A percentile compares a stretch with the other conserved stretches of the same genome.
Conservation (phyloP, 2,113 vertebrate species). For the Oncorhynchus clarkii region DNA sequence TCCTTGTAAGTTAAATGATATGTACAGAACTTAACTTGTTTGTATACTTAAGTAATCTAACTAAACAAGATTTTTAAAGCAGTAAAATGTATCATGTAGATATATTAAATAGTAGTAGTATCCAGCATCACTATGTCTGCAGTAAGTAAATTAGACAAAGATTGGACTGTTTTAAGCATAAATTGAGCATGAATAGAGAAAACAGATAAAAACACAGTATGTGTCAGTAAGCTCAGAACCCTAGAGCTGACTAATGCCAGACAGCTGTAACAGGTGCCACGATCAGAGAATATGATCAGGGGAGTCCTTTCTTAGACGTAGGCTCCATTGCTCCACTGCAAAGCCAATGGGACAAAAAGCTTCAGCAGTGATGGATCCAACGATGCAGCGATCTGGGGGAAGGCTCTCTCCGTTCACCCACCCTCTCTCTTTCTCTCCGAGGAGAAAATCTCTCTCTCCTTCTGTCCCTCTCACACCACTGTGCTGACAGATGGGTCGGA, state of each 20-base stretch:
- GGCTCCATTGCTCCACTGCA: constrained; percentile 1
- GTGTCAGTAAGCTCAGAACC: constrained; percentile 46
- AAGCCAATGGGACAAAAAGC: constrained; percentile 29
- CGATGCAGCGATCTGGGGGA: constrained; percentile 23
- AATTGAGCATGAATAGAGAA: constrained; percentile 40
- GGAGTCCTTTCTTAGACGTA: constrained; percentile 27
- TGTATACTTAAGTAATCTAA: constrained; percentile 26
- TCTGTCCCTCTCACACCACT: constrained; percentile 82
- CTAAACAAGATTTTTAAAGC: constrained; percentile 37
- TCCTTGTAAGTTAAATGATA: constrained; percentile 48
- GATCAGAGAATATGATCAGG: constrained; percentile 9
- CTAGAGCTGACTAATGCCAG: constrained; percentile 49
- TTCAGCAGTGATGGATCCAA: constrained; percentile 8
- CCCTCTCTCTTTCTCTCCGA: constrained; percentile 59
- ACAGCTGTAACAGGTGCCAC: constrained; percentile 57
- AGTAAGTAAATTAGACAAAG: constrained; percentile 40
- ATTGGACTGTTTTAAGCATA: constrained; percentile 35
- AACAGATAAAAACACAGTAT: constrained; percentile 35
- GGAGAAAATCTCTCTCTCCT: constrained; percentile 28
- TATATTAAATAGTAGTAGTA: constrained; percentile 25
- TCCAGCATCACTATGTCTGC: constrained; percentile 38
- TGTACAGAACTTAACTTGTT: constrained; percentile 32
- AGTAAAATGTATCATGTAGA: constrained; percentile 39
- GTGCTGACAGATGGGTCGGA: constrained; percentile 99
- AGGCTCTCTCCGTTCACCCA: not conserved